Conservation (phyloP, 2,113 vertebrate genomes). For the Cathartes aura region DNA sequence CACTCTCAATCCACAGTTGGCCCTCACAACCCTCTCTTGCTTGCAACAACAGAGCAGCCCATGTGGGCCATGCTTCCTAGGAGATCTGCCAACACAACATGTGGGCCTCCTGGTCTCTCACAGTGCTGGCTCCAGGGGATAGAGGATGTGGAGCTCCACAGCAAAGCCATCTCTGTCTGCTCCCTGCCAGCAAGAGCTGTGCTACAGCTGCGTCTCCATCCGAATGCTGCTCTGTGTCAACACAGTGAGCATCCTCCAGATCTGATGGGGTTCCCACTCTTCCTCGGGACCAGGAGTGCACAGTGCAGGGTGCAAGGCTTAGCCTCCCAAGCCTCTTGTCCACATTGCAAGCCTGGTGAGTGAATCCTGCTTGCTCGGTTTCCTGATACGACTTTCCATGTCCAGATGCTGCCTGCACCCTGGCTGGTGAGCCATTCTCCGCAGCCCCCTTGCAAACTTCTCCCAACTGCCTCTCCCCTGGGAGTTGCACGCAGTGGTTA, state of each 20-base stretch:
- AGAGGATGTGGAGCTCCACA: accelerated
- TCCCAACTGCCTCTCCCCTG: not conserved
- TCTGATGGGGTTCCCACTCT: not conserved
- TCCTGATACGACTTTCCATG: not conserved
- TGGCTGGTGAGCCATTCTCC: accelerated
- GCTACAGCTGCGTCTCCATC: not conserved
- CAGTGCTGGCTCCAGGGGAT: accelerated
- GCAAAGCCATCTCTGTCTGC: not conserved
- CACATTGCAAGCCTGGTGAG: not conserved
- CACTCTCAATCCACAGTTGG: not conserved
- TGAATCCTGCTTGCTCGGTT: not conserved
- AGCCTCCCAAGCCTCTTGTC: not conserved
- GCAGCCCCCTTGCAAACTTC: accelerated
- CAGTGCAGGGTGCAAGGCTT: not conserved
- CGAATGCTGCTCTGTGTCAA: not conserved
- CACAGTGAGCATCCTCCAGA: not conserved
- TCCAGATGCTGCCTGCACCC: not conserved
- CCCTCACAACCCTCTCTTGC: not conserved
- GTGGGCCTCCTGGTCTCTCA: not conserved
- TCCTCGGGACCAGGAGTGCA: not conserved
- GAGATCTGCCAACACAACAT: not conserved
- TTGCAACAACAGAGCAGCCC: not conserved
- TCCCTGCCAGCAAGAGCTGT: not conserved
- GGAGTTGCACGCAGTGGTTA: accelerated
- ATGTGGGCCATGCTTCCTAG: not conserved